Conservation (phyloP, 2,797 vertebrate genomes). For the Etheostoma nigrum region DNA sequence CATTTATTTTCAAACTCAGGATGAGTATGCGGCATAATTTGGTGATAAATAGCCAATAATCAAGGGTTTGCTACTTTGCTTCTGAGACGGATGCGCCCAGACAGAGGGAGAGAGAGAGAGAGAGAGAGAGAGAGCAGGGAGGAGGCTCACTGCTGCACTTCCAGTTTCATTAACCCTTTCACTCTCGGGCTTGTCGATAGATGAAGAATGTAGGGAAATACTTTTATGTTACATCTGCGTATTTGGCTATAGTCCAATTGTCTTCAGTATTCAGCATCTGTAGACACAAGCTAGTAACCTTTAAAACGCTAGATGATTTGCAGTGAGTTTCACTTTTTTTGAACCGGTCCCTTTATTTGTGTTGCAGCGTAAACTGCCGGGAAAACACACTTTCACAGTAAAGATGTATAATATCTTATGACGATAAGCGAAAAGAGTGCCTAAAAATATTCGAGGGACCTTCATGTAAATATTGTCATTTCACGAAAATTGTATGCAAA, state of each 20-base stretch:
- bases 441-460: background rate
- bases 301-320: background rate
- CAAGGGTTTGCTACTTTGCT: slow-evolving; percentile 20
- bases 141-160: slow-evolving; percentile 38
- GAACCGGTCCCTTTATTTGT: background rate
- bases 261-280: background rate
- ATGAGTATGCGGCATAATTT: background rate
- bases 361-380: background rate
- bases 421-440: background rate
- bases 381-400: background rate
- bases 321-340: background rate
- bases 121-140: slow-evolving; percentile 29
- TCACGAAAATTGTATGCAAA: background rate
- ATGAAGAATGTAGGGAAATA: no score
- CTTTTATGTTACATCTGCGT: background rate
- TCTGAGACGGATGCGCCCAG: slow-evolving; percentile 42
- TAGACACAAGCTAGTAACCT: background rate
- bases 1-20: background rate
- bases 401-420: background rate
- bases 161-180: slow-evolving; percentile 71
- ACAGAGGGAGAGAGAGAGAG: background rate
- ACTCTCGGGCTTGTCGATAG: background rate
- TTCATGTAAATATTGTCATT: background rate
- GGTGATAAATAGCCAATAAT: background rate
- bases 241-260: rapidly evolving